phyloP scores from a whole-genome alignment of 2,113 vertebrate species.

The Syngnathoides biaculeatus region DNA sequence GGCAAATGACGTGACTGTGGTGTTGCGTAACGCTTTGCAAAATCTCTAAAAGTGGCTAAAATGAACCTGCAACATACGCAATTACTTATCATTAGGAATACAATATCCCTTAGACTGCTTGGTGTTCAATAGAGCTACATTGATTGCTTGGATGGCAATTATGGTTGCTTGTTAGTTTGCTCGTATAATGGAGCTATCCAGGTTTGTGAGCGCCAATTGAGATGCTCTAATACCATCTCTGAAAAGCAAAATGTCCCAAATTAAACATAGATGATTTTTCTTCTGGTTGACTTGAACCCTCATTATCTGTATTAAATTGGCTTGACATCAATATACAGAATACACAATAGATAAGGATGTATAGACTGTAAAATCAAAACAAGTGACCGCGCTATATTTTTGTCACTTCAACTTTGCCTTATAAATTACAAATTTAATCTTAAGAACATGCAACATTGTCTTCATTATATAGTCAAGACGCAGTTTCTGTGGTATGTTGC shows the following conservation, averaged over 20 bases:
- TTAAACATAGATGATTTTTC: not conserved
- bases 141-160: slow-evolving; percentile 42
- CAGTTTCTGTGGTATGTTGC: too few species aligned
- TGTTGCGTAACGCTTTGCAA: slow-evolving; percentile 5
- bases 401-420: not conserved
- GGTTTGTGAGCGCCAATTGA: not conserved
- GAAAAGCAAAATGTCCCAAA: not conserved
- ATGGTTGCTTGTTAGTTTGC: slow-evolving; percentile 23
- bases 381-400: not conserved
- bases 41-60: slow-evolving; percentile 5
- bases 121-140: slow-evolving; percentile 35
- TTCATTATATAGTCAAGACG: too few species aligned
- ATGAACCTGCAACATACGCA: slow-evolving; percentile 30
- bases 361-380: not conserved
- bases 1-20: not conserved
- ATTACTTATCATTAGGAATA: slow-evolving; percentile 36
- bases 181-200: slow-evolving; percentile 48
- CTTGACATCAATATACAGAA: not conserved
- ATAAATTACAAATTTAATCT: too few species aligned
- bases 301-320: not conserved
- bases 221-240: not conserved
- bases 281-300: not conserved
- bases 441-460: too few species aligned
- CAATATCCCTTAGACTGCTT: slow-evolving; percentile 15
- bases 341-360: not conserved